Evolutionary conservation across 2,113 vertebrate genomes (phyloP), one percentile per base, ranked within the genome.

Genomic region (Capra hircus): DNA sequence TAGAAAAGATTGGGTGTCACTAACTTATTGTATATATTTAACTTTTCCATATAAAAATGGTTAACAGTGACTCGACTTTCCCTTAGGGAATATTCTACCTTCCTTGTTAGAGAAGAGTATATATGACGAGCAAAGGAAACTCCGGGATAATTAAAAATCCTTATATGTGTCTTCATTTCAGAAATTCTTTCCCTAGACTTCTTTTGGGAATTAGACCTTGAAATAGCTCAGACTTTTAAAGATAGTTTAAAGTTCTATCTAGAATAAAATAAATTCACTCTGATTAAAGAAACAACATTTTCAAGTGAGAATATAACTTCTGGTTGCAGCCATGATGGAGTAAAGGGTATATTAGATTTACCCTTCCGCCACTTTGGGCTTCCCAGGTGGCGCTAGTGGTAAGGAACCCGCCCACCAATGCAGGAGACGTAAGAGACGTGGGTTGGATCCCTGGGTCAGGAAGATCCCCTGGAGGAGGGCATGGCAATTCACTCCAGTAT

Each of bases 171-270:
- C 92, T 96, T 95, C 90, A 93, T 97, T 97, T 97, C 45, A 91
- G 43, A 97, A 87, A 96, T 92, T 97, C 71, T 91, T 96, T 96
- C 64, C 88, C n/a, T 95, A 84, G 57, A 95, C 30, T 92, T 95
- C 81, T 96, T 90, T 84, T 64, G 84, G 90, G 92, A 97, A 93
- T 95, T 93, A 78, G 84, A 90, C 62, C 83, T 97, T 95, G 90
- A 96, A 98, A 97, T 90, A 97, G 89, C 59, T 95, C 95, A 67
- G 57, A 90, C n/a, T 90, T 93, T 87, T 84, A 95, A 97, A 96
- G 87, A 95, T 90, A 96, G 52, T 74, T 81, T 93, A 91, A 94
- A 93, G 62, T 91, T 95, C n/a, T 92, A 64, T 59, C 36, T 83
- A 59, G 48, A 93, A 94, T 84, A 83, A 96, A 96, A 94, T 96